These are phyloP conservation scores for Hypanus sabinus DNA, from an alignment of 2,113 vertebrate genomes.

Conservation along the genomic window DNA sequence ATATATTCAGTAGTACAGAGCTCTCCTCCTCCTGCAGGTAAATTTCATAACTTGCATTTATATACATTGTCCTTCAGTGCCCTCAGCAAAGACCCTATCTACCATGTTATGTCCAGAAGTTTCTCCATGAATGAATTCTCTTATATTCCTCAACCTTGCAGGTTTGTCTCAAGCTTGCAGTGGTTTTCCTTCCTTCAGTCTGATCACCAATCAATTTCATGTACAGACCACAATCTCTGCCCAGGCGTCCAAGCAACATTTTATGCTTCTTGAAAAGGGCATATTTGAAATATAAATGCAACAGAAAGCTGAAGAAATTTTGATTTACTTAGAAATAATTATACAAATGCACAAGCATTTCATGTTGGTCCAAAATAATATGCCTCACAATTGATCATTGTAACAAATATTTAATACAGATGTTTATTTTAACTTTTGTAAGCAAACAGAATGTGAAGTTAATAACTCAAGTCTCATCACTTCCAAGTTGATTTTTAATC, in stretches of 20 bases:
- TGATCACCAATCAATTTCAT: neutral
- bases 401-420: neutral
- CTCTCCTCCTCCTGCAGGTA: neutral
- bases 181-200: neutral
- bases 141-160: neutral
- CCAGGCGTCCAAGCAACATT: neutral
- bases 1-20: too few relatives aligned
- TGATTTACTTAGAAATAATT: neutral
- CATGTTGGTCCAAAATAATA: neutral
- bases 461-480: neutral
- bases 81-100: neutral
- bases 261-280: neutral
- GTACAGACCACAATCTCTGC: neutral
- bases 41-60: too few relatives aligned
- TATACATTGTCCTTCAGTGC: neutral
- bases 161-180: neutral
- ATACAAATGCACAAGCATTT: neutral
- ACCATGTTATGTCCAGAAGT: neutral
- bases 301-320: neutral
- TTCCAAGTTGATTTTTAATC: neutral
- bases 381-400: neutral
- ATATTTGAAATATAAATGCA: neutral
- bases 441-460: slow-evolving; percentile 10
- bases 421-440: slow-evolving; percentile 4
- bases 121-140: neutral